Conservation (phyloP, 2,888 invertebrate genomes). For the Sphecodes monilicornis region DNA sequence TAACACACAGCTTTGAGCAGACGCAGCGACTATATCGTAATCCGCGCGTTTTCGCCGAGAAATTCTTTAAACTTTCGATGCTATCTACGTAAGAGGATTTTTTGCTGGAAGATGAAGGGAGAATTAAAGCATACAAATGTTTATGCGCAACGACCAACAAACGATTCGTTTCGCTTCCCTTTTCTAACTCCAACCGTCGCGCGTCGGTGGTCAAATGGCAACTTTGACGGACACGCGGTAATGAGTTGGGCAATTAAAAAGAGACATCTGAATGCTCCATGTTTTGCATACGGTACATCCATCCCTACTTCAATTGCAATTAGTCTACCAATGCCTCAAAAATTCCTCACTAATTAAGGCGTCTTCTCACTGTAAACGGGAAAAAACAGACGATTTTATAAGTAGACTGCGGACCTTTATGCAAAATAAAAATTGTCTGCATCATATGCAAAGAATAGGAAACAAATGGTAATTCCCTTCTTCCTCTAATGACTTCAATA, state of each 20-base stretch:
- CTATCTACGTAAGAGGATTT: conserved; percentile 55
- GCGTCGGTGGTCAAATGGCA: not conserved
- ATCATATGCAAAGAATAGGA: not conserved
- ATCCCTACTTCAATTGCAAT: not conserved
- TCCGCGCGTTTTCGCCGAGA: conserved; percentile 49
- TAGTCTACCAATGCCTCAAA: not conserved
- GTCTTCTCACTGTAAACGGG: not conserved
- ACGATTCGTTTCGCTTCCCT: conserved; percentile 16
- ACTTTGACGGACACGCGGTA: not conserved
- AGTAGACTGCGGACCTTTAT: not conserved
- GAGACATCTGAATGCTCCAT: not conserved
- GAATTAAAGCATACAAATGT: conserved; percentile 42
- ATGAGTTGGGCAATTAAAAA: conserved; percentile 3
- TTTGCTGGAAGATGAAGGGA: conserved; percentile 23
- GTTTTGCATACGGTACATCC: not conserved
- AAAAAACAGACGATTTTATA: not conserved
- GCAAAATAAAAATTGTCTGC: not conserved
- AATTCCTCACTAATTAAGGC: not conserved
- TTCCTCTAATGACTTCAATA: not conserved
- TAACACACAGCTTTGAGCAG: conserved; percentile 33
- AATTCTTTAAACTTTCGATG: conserved; percentile 63
- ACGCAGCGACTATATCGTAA: conserved; percentile 37
- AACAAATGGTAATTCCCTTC: not conserved
- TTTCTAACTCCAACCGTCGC: not conserved
- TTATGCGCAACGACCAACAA: conserved; percentile 28